phyloP scores from a whole-genome alignment of 2,888 invertebrate species.

The Acholoe squamosa region DNA sequence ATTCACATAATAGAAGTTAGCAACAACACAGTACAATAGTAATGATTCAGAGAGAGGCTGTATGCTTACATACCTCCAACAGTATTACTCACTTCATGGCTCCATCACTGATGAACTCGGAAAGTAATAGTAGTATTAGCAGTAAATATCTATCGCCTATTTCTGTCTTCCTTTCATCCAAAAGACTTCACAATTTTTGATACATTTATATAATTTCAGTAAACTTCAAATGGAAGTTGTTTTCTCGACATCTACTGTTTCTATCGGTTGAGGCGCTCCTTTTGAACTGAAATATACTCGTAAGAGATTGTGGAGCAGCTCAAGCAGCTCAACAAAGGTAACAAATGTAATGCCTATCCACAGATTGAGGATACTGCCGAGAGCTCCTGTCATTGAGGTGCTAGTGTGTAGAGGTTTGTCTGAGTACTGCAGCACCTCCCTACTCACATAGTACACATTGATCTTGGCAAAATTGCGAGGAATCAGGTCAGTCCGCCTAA shows the following conservation, averaged over 20 bases:
- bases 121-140: neutral
- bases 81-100: slow-evolving; percentile 10
- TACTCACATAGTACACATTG: slow-evolving; percentile 54
- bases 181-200: neutral
- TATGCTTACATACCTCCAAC: neutral
- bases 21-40: slow-evolving; percentile 29
- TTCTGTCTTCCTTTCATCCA: neutral
- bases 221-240: slow-evolving; percentile 44
- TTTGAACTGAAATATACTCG: slow-evolving; percentile 39
- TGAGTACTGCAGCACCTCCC: slow-evolving; percentile 36
- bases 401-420: slow-evolving; percentile 50
- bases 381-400: slow-evolving; percentile 43
- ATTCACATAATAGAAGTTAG: neutral
- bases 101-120: slow-evolving; percentile 10
- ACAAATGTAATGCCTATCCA: slow-evolving; percentile 54
- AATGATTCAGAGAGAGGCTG: neutral
- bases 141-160: neutral
- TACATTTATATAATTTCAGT: neutral
- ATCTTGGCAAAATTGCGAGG: slow-evolving; percentile 56
- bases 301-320: slow-evolving; percentile 44
- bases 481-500: slow-evolving; percentile 42
- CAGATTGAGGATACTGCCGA: slow-evolving; percentile 50
- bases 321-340: slow-evolving; percentile 46
- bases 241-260: slow-evolving; percentile 50
- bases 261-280: slow-evolving; percentile 44